phyloP scores from a whole-genome alignment of 2,113 vertebrate species.

The Indicator indicator region DNA sequence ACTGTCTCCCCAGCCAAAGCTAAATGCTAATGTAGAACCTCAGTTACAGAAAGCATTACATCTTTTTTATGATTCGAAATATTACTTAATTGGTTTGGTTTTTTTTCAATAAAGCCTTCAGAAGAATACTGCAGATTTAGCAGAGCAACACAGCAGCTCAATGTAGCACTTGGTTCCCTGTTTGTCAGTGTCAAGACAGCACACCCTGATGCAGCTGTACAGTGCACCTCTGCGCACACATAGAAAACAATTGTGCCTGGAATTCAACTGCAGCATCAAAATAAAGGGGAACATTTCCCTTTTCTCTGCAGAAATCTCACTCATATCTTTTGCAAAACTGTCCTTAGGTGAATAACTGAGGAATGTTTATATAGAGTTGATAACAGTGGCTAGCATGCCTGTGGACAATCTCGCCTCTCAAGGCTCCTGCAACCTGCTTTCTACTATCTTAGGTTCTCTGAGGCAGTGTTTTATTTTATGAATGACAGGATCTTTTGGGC shows the following conservation, averaged over 20 bases:
- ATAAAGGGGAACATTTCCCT: background rate
- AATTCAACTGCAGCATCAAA: background rate
- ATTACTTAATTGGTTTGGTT: constrained; percentile 65
- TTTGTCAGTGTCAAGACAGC: background rate
- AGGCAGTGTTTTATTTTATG: background rate
- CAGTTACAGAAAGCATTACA: constrained; percentile 24
- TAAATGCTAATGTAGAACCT: background rate
- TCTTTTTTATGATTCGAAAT: constrained; percentile 46
- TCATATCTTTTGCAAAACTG: background rate
- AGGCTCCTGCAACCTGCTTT: background rate
- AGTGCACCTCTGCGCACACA: background rate
- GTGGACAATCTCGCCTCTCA: background rate
- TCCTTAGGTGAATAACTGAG: background rate
- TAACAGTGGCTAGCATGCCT: background rate
- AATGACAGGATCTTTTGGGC: background rate
- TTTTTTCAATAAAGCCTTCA: constrained; percentile 56
- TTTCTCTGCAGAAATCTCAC: background rate
- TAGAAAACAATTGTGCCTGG: background rate
- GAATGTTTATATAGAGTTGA: background rate
- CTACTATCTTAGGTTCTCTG: background rate
- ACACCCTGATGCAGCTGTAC: background rate
- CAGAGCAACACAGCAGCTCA: background rate
- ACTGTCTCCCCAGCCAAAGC: background rate
- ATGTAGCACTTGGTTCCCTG: background rate
- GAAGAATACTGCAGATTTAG: constrained; percentile 3